Evolutionary conservation across 2,113 vertebrate genomes (phyloP).

Genomic region (Butastur rufipennis): DNA sequence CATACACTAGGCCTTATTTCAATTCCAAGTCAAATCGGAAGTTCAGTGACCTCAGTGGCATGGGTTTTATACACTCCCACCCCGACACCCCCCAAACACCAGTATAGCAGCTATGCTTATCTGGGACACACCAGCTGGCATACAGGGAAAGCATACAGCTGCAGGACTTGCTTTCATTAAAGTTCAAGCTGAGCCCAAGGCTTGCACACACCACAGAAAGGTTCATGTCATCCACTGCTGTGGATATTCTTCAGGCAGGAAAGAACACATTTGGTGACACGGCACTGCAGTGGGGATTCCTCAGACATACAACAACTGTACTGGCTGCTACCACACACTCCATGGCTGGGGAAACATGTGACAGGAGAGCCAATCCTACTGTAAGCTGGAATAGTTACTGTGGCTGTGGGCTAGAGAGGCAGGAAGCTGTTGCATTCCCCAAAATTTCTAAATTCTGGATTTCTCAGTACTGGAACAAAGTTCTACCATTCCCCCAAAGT

Average conservation of each 20-base stretch:
- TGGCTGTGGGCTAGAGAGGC: not conserved
- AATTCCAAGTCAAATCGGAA: not conserved
- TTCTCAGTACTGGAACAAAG: not conserved
- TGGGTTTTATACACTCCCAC: not conserved
- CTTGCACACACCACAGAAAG: not conserved
- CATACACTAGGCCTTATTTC: not conserved
- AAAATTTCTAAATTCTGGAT: not conserved
- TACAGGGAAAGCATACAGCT: not conserved
- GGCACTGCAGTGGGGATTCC: not conserved
- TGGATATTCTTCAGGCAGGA: not conserved
- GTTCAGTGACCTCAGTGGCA: not conserved
- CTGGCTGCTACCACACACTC: accelerated
- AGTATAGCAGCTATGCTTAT: not conserved
- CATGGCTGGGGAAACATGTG: accelerated
- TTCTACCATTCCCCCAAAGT: not conserved
- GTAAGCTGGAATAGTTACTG: not conserved
- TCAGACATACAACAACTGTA: not conserved
- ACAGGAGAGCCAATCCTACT: accelerated
- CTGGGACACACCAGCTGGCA: not conserved
- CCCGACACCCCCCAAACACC: not conserved
- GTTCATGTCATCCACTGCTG: not conserved
- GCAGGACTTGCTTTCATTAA: not conserved
- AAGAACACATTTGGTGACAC: accelerated
- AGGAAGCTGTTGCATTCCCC: not conserved
- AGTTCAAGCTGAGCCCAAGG: not conserved